phyloP scores from a whole-genome alignment of 2,113 vertebrate species.

The Brachypteracias leptosomus region DNA sequence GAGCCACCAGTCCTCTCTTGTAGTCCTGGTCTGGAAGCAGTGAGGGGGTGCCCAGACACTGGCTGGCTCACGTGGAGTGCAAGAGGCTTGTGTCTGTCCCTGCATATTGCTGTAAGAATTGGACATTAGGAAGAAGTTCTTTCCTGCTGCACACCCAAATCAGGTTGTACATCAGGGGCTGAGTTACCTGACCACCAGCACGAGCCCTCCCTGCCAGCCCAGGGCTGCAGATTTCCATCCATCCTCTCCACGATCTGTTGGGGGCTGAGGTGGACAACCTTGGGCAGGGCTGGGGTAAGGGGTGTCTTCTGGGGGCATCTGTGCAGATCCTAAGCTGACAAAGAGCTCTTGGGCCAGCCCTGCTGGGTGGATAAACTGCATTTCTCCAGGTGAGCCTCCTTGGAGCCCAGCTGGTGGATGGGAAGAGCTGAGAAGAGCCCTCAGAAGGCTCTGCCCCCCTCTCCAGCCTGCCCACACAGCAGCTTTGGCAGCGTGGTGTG shows the following conservation, averaged over 20 bases:
- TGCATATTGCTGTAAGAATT: background rate
- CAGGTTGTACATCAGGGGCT: background rate
- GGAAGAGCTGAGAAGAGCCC: background rate
- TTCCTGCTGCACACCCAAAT: too few relatives aligned
- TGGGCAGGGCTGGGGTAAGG: background rate
- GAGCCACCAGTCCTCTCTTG: background rate
- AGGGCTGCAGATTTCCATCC: background rate
- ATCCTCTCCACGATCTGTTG: rapidly evolving
- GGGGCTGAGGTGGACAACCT: background rate
- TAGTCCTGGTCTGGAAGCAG: background rate
- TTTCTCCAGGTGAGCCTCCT: background rate
- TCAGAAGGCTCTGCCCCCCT: background rate
- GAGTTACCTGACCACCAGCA: background rate
- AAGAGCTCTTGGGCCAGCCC: background rate
- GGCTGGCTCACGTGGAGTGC: rapidly evolving
- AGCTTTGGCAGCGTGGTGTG: background rate
- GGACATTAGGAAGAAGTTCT: too few relatives aligned
- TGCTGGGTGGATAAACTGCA: background rate
- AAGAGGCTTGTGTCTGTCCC: background rate
- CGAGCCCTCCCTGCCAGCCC: background rate
- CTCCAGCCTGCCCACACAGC: background rate
- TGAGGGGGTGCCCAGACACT: background rate
- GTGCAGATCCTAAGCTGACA: background rate
- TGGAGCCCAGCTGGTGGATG: background rate
- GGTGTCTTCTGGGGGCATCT: background rate